These are phyloP conservation scores for Epinotia bilunana DNA, from an alignment of 2,888 invertebrate species.

Conservation along the genomic window DNA sequence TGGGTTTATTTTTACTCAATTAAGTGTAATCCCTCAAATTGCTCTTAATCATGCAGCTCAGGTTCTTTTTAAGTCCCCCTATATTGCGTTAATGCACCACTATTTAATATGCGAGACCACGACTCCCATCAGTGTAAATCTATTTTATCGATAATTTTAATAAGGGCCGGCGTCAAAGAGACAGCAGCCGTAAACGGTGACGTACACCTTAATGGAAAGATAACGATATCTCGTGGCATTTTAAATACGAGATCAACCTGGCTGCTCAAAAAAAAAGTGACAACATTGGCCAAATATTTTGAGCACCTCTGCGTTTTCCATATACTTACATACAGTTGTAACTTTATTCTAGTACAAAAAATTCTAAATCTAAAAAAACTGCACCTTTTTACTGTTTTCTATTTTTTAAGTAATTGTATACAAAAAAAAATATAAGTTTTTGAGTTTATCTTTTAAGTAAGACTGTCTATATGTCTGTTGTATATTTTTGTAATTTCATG, in stretches of 20 bases:
- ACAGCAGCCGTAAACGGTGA: constrained; percentile 55
- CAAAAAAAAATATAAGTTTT: no score
- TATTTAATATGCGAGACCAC: constrained; percentile 65
- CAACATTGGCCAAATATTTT: neutral
- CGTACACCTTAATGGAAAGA: constrained; percentile 61
- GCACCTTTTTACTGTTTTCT: no score
- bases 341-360: no score
- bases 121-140: constrained; percentile 69
- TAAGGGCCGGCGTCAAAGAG: constrained; percentile 57
- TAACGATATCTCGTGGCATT: constrained; percentile 53
- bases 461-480: no score
- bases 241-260: constrained; percentile 38
- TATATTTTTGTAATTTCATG: no score
- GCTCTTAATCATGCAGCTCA: constrained; percentile 27
- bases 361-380: no score
- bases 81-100: constrained; percentile 41
- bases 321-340: no score
- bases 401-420: no score
- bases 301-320: no score
- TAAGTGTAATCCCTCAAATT: constrained; percentile 30
- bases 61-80: constrained; percentile 36
- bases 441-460: no score
- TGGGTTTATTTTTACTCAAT: neutral
- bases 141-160: constrained; percentile 64
- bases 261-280: constrained; percentile 14